phyloP scores from a whole-genome alignment of 2,888 invertebrate species.

The Drosophila nr. medialis region DNA sequence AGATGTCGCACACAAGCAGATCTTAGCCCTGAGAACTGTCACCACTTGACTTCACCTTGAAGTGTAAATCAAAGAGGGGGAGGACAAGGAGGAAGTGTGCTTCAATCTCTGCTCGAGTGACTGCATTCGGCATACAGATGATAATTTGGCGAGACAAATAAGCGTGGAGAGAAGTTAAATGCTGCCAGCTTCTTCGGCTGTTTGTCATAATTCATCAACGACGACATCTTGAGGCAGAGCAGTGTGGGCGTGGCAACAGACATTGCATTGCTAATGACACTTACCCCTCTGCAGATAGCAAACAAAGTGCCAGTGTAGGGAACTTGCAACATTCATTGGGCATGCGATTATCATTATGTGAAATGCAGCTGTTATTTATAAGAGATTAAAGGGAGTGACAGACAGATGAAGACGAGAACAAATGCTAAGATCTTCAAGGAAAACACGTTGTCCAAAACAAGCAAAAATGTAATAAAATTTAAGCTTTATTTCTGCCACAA shows the following conservation, averaged over 20 bases:
- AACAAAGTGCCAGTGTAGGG: constrained; percentile 3
- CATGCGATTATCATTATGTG: constrained; percentile 19
- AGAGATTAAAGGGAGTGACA: background rate
- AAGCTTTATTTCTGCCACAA: background rate
- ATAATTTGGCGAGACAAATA: constrained; percentile 56
- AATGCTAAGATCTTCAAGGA: background rate
- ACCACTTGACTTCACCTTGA: constrained; percentile 47
- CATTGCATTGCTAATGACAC: constrained; percentile 35
- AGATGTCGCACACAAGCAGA: constrained; percentile 40
- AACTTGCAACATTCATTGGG: background rate
- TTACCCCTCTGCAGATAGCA: constrained; percentile 13
- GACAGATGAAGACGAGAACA: background rate
- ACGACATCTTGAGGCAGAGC: constrained; percentile 19
- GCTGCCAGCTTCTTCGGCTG: constrained; percentile 27
- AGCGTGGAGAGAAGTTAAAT: constrained; percentile 39
- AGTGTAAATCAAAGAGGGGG: constrained; percentile 16
- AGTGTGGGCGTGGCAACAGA: constrained; percentile 40
- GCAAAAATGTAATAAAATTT: background rate
- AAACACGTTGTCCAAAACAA: background rate
- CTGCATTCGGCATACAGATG: constrained; percentile 45
- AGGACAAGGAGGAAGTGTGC: constrained; percentile 5
- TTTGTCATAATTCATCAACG: constrained; percentile 33
- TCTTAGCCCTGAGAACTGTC: constrained; percentile 37
- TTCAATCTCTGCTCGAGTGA: constrained; percentile 24
- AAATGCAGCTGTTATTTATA: background rate